A percentile compares a stretch with the other conserved stretches of the same genome.
These are phyloP conservation scores for Choloepus hoffmanni DNA, from an alignment of 2,113 vertebrate genomes.

Conservation along the genomic window DNA sequence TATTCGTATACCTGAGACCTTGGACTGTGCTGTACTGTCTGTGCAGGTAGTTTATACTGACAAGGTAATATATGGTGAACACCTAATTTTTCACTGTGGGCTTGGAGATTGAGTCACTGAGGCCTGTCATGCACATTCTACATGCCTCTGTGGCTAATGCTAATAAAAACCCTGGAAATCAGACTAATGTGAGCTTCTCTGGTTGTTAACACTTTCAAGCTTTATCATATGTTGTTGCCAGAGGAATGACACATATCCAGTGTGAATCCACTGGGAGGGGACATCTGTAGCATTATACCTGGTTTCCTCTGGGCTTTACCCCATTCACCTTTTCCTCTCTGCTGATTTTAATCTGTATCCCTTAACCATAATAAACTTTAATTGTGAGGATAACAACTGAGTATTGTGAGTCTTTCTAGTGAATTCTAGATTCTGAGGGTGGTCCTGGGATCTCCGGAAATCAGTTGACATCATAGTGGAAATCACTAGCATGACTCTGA, in stretches of 20 bases:
- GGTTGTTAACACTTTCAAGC: background rate
- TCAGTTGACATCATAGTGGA: background rate
- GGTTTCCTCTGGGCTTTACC: background rate
- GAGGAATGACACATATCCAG: background rate
- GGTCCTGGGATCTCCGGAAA: background rate
- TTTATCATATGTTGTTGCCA: background rate
- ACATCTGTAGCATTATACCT: background rate
- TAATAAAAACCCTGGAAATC: background rate
- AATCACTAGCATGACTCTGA: background rate
- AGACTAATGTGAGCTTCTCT: background rate
- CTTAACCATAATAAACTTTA: background rate
- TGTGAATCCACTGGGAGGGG: background rate
- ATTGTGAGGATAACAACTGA: background rate
- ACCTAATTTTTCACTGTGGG: background rate
- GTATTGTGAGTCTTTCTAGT: background rate
- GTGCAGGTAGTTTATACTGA: background rate
- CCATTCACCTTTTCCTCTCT: background rate
- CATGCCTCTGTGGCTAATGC: fast-evolving
- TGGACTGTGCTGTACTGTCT: background rate
- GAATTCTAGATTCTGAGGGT: background rate
- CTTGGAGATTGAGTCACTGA: background rate
- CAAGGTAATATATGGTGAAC: background rate
- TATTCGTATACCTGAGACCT: background rate
- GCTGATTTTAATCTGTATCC: background rate
- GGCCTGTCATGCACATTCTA: background rate